Conservation (phyloP, 2,113 vertebrate genomes). For the Cyanoderma ruficeps region DNA sequence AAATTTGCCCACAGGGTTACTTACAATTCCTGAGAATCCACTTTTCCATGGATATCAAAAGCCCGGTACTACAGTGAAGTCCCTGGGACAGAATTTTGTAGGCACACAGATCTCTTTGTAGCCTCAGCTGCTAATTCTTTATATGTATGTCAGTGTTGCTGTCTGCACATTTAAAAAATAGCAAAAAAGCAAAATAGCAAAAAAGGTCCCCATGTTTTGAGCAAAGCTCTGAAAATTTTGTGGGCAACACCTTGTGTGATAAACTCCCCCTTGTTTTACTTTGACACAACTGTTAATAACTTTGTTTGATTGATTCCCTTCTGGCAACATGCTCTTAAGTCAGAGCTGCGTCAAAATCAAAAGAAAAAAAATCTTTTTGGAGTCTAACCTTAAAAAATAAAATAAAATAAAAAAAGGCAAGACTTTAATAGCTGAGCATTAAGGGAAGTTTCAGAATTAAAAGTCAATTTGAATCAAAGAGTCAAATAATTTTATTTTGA, state of each 20-base stretch:
- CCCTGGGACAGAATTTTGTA: background rate
- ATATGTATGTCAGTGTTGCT: background rate
- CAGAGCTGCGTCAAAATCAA: slow-evolving; percentile 2
- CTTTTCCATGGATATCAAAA: slow-evolving; percentile 56
- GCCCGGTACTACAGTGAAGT: background rate
- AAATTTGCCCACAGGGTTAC: slow-evolving; percentile 32
- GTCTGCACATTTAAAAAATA: slow-evolving; percentile 1
- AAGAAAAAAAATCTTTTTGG: background rate
- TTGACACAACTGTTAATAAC: slow-evolving; percentile 20
- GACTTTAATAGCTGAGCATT: background rate
- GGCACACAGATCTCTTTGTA: background rate
- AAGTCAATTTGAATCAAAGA: slow-evolving; percentile 26
- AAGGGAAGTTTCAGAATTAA: slow-evolving; percentile 27
- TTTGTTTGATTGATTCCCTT: slow-evolving; percentile 18
- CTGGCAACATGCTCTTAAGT: slow-evolving; percentile 17
- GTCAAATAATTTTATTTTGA: slow-evolving; percentile 20
- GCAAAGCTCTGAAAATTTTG: slow-evolving; percentile 37
- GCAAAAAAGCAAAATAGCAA: background rate
- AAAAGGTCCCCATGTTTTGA: background rate
- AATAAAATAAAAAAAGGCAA: background rate
- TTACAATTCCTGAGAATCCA: slow-evolving; percentile 24
- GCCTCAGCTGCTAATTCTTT: slow-evolving; percentile 11
- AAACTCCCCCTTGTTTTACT: background rate
- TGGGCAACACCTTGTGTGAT: background rate
- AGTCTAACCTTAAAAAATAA: background rate